Percentiles rank a stretch among this genome's conserved stretches.
Evolutionary conservation across 2,113 vertebrate genomes (phyloP).

Genomic region (Oriolus oriolus): DNA sequence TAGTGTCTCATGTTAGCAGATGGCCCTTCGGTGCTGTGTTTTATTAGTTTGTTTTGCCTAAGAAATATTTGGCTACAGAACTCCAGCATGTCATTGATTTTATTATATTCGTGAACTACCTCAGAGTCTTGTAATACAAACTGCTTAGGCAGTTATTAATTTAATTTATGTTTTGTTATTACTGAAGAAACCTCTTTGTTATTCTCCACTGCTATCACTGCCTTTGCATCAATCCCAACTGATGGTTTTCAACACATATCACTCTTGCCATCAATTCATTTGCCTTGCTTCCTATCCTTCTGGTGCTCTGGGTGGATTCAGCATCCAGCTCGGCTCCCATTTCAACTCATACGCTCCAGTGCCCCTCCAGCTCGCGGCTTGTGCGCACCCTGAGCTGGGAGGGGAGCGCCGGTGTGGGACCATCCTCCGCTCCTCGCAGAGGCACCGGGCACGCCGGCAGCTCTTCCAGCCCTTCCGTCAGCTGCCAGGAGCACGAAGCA

Average conservation of each 20-base stretch:
- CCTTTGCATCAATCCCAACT: neutral
- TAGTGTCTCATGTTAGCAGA: neutral
- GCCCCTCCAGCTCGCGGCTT: fast-evolving
- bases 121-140: neutral
- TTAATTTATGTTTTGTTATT: neutral
- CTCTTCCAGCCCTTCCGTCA: neutral
- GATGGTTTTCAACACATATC: neutral
- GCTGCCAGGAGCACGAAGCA: neutral
- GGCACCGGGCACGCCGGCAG: neutral
- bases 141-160: neutral
- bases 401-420: neutral
- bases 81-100: neutral
- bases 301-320: neutral
- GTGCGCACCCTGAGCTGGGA: fast-evolving
- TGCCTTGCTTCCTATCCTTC: neutral
- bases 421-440: neutral
- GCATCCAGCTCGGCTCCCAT: neutral
- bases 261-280: neutral
- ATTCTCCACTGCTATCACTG: neutral
- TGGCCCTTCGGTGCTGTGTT: neutral
- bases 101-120: slow-evolving; percentile 11
- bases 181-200: neutral
- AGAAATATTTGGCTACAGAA: slow-evolving; percentile 27
- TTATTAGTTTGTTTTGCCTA: slow-evolving; percentile 27
- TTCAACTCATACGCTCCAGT: neutral